Base-by-base conservation (phyloP, 2,797 vertebrate species). In the Caiman crocodilus region DNA sequence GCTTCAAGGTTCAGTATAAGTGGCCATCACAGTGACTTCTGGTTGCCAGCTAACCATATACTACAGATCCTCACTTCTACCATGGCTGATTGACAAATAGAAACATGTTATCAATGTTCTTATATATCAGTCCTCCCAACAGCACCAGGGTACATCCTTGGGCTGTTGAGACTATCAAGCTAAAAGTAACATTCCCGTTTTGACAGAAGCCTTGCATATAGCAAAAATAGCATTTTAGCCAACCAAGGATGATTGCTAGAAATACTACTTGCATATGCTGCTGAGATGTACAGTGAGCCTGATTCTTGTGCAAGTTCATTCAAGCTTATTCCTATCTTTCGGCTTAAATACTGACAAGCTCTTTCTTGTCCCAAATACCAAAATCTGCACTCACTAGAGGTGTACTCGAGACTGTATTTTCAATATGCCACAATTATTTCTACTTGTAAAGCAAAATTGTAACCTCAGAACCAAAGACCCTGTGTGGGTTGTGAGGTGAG, bases 281-380 rank as follows among this genome's bases (percentile, higher is more conserved):
- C 21, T 94, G 90, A 28, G 55, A 86, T 50, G 88, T 74, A 35
- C 26, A 86, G 80, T 89, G 88, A 91, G 92, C 92, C 93, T 97
- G 91, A 90, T 86, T 88, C 87, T 76, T 95, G 89, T 94, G 91
- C 82, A 91, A 89, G 80, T 82, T 89, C 67, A 57, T 95, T 98
- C 97, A 95, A 90, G 96, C 95, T 96, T 80, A 76, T 84, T 97
- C 97, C 93, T 97, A 96, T 93, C 93, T 91, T 87, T 76, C 16
- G 94, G 85, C 94, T 97, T 85, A 90, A 89, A 18, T 56, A 58
- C 90, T 67, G 81, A 73, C 98, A 97, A 96, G 98, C 95, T 94
- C 91, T 89, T 82, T 97, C 98, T 97, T 98, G 98, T 92, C 86
- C 64, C 64, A 85, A 87, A 77, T 97, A 92, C 94, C 92, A 94